Base-by-base conservation (phyloP, 1,140 invertebrate genomes). In the Hormaphis cornu region DNA sequence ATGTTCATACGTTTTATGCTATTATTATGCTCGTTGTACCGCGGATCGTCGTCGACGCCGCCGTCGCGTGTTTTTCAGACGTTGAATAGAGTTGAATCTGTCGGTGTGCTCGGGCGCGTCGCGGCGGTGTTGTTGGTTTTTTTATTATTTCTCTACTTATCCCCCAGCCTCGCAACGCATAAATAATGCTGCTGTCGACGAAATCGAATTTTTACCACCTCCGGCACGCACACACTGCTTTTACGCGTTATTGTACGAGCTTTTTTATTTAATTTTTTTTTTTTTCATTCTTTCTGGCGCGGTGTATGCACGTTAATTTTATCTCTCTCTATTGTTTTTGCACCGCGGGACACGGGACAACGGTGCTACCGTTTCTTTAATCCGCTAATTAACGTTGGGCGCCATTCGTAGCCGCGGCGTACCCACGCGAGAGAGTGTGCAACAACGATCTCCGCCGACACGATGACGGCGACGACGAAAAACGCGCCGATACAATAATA, bases 321-420 rank as follows among this genome's bases (percentile, higher is more conserved):
- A 24, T 24, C 54, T n/a, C 20, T 18, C 44, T 26, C 50, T 20
- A 46, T 66, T 66, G 61, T 66, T 66, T 66, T 50, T 48, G 44
- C 46, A 66, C 61, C 61, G 28, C 61, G 28, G 61, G 61, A 33
- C 16, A 20, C n/a, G n/a, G n/a, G n/a, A n/a, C n/a, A n/a, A n/a
- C n/a, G 61, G 44, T 66, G 61, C 61, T 66, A 66, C 61, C 61
- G 61, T 66, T 66, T 66, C 61, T 66, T 66, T 66, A 66, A 66
- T 48, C 61, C 42, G 61, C 61, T 66, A 66, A 66, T 66, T 66
- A 66, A 66, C 61, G 24, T 66, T 8, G 61, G 61, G 61, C 61
- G 61, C 61, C 61, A 66, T 48, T 66, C 24, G 61, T 9, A 14
- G 44, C 61, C 24, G 5, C n/a, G 24, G 9, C 59, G 42, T 14